Conservation (phyloP, 1,140 invertebrate genomes). For the Macrocentrus cingulum region DNA sequence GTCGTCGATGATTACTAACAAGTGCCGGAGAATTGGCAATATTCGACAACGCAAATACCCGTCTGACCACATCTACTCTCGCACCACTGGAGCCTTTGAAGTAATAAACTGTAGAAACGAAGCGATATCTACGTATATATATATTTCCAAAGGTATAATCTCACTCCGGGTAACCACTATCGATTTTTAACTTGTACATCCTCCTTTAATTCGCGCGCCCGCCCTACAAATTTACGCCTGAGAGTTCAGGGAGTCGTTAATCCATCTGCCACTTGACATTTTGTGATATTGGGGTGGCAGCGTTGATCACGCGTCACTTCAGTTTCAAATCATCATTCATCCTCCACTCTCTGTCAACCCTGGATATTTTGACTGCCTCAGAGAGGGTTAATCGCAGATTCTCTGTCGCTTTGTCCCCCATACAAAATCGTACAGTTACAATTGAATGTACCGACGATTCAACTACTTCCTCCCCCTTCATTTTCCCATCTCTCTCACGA, state of each 20-base stretch:
- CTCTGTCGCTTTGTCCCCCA: background rate
- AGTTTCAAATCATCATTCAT: background rate
- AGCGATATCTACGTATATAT: too few relatives aligned
- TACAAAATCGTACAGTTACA: background rate
- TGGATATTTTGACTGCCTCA: background rate
- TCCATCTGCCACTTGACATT: background rate
- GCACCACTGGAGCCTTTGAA: too few relatives aligned
- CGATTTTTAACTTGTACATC: background rate
- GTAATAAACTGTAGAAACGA: too few relatives aligned
- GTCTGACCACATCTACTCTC: too few relatives aligned
- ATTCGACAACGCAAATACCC: too few relatives aligned
- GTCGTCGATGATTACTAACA: too few relatives aligned
- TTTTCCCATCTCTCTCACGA: background rate
- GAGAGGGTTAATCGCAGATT: background rate
- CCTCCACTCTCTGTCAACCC: background rate
- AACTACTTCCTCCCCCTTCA: background rate
- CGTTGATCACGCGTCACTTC: background rate
- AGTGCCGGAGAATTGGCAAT: too few relatives aligned
- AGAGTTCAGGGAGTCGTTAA: background rate
- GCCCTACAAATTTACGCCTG: background rate
- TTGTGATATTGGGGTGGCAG: background rate
- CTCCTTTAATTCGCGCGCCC: background rate
- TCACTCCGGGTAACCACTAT: background rate
- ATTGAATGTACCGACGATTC: background rate
- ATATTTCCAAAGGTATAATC: background rate